Percentiles rank a stretch among this genome's conserved stretches.
These are phyloP conservation scores for Eristalis intricaria DNA, from an alignment of 2,888 invertebrate species.

Conservation along the genomic window DNA sequence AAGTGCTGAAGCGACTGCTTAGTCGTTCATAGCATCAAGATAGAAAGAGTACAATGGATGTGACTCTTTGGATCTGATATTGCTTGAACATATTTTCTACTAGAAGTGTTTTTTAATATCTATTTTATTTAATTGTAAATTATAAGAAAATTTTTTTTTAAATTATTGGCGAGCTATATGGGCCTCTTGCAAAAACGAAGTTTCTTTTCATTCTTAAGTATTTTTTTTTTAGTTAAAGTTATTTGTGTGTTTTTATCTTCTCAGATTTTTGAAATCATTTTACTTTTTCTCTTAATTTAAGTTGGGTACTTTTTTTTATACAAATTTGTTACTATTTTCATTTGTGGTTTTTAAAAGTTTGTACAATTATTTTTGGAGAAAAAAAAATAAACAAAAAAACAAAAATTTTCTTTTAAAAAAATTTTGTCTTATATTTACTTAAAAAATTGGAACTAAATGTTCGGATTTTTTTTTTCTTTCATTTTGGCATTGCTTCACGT, in stretches of 20 bases:
- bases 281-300: constrained; percentile 68
- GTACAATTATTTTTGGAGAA: constrained; percentile 70
- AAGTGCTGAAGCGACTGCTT: neutral
- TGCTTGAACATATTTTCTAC: neutral
- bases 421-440: constrained; percentile 73
- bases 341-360: constrained; percentile 72
- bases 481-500: constrained; percentile 73
- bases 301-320: constrained; percentile 73
- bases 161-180: constrained; percentile 82
- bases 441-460: constrained; percentile 65
- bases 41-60: neutral
- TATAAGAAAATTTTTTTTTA: constrained; percentile 72
- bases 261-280: constrained; percentile 72
- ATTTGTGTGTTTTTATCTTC: constrained; percentile 74
- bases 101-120: constrained; percentile 66
- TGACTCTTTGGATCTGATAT: neutral
- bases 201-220: constrained; percentile 75
- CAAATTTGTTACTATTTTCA: constrained; percentile 77
- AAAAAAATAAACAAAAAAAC: constrained; percentile 73
- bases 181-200: constrained; percentile 83
- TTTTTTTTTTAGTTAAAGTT: constrained; percentile 72
- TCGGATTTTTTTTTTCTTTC: constrained; percentile 59
- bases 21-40: neutral
- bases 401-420: constrained; percentile 71
- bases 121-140: constrained; percentile 70